phyloP scores from a whole-genome alignment of 2,797 vertebrate genomes.

The Rhabdophis nuchalis region DNA sequence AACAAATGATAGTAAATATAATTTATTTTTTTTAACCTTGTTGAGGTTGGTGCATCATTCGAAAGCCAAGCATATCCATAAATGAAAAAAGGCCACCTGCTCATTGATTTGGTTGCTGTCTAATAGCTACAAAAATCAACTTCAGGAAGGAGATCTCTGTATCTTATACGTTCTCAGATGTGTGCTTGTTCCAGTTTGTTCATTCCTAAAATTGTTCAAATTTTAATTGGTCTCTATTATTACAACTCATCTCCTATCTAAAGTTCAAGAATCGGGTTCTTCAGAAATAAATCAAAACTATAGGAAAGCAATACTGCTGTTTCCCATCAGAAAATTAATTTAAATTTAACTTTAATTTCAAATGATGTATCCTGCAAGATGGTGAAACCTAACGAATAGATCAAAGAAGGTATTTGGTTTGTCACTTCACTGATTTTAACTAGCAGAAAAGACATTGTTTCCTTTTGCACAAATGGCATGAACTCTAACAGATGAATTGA shows the following conservation, averaged over 20 bases:
- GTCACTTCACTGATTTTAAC: neutral
- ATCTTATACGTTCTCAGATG: neutral
- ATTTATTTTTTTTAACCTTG: neutral
- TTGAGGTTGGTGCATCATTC: neutral
- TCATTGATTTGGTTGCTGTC: neutral
- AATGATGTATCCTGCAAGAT: neutral
- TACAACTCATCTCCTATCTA: neutral
- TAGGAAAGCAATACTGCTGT: neutral
- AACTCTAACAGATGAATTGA: neutral
- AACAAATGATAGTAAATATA: neutral
- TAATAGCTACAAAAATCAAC: neutral
- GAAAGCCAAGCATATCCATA: neutral
- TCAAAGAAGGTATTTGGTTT: neutral
- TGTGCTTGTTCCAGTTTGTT: neutral
- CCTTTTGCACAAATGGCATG: neutral
- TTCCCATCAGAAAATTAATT: neutral
- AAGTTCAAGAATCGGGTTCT: neutral
- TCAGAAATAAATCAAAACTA: neutral
- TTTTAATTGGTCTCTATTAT: neutral
- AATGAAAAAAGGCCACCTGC: neutral
- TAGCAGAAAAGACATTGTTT: neutral
- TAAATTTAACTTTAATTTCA: neutral
- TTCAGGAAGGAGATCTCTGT: neutral
- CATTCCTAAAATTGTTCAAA: neutral
- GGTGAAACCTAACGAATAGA: neutral